Conservation (phyloP, 2,888 invertebrate species). For the Ectobius pallidus region DNA sequence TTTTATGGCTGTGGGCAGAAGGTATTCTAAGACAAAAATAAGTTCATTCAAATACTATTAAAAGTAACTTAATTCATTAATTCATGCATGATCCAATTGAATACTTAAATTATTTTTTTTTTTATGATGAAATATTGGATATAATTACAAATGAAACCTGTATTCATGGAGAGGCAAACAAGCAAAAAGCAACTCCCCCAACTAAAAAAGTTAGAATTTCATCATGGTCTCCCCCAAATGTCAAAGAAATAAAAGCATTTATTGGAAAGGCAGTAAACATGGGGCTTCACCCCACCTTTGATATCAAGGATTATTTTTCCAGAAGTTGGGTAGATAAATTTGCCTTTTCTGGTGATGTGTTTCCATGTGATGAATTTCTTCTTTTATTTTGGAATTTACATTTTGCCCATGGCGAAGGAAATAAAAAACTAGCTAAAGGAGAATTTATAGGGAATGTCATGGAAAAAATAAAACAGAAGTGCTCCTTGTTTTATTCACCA, state of each 20-base stretch:
- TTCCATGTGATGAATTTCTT: neutral
- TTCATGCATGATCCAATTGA: neutral
- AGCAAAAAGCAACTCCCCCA: neutral
- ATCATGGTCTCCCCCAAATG: neutral
- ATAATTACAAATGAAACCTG: neutral
- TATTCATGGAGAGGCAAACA: too few relatives aligned
- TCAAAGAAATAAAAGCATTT: neutral
- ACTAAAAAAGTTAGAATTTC: neutral
- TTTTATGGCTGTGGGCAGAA: too few relatives aligned
- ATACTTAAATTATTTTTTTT: constrained; percentile 9
- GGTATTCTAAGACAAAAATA: too few relatives aligned
- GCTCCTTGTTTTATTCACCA: neutral
- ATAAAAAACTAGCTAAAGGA: neutral
- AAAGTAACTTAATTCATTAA: too few relatives aligned
- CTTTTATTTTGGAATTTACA: neutral
- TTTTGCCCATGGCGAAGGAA: neutral
- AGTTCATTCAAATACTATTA: too few relatives aligned
- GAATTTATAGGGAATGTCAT: neutral
- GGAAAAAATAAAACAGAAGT: neutral
- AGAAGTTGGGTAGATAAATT: neutral
- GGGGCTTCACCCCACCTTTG: neutral
- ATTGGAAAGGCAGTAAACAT: neutral
- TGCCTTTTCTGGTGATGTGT: neutral
- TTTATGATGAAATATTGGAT: neutral
- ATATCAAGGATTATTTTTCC: neutral